Evolutionary conservation across 2,888 invertebrate species (phyloP).

Genomic region (Eupithecia pulchellata): DNA sequence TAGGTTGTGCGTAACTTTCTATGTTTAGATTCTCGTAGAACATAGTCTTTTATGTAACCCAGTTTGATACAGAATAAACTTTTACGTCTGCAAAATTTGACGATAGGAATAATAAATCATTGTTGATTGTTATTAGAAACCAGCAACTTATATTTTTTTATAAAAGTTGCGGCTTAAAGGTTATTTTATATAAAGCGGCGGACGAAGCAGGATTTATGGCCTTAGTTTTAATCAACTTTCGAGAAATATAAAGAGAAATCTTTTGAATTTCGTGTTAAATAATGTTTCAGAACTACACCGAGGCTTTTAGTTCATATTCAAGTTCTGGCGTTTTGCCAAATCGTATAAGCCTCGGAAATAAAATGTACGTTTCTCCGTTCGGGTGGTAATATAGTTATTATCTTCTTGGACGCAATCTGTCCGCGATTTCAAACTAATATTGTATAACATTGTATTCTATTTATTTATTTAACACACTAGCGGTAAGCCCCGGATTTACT

Average conservation of each 20-base stretch:
- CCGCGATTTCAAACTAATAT: slow-evolving; percentile 57
- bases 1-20: not conserved
- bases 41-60: not conserved
- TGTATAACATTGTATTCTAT: not conserved
- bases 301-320: slow-evolving; percentile 25
- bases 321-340: slow-evolving; percentile 41
- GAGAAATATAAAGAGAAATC: slow-evolving; percentile 5
- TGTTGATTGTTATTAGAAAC: not conserved
- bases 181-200: slow-evolving; percentile 10
- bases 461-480: too few relatives aligned
- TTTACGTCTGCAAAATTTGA: not conserved
- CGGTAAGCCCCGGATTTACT: too few relatives aligned
- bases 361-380: slow-evolving; percentile 40
- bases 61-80: not conserved
- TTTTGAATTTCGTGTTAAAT: slow-evolving; percentile 21
- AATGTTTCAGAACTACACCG: slow-evolving; percentile 9
- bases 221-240: slow-evolving; percentile 13
- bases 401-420: slow-evolving; percentile 49
- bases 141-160: not conserved
- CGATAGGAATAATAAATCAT: not conserved
- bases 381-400: slow-evolving; percentile 29
- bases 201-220: slow-evolving; percentile 9
- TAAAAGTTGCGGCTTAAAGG: not conserved
- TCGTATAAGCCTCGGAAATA: slow-evolving; percentile 38
- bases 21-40: not conserved